These are phyloP conservation scores for Ariolimax columbianus DNA, from an alignment of 2,888 invertebrate species.

Conservation along the genomic window DNA sequence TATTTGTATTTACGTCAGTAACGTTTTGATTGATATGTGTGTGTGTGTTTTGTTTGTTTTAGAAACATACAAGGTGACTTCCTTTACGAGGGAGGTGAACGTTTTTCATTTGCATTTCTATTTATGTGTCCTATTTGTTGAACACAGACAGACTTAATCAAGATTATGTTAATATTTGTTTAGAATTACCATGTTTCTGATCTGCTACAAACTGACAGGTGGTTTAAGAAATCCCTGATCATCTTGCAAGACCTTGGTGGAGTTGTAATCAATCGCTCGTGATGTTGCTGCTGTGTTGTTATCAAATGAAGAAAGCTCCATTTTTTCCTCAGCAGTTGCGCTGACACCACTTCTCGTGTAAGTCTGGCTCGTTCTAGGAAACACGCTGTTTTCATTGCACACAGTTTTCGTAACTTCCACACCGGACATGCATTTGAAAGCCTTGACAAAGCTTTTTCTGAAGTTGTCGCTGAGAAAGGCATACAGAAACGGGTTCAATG, in stretches of 20 bases:
- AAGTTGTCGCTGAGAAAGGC: conserved; percentile 78
- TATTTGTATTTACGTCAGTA: too few relatives aligned
- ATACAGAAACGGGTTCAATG: conserved; percentile 77
- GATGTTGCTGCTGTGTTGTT: conserved; percentile 4
- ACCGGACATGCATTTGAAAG: conserved; percentile 72
- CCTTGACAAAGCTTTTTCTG: conserved; percentile 76
- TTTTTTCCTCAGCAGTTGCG: conserved; percentile 55
- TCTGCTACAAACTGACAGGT: conserved; percentile 37
- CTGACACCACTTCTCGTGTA: conserved; percentile 49
- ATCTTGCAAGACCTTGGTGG: conserved; percentile 38
- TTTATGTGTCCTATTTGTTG: too few relatives aligned
- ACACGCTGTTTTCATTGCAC: conserved; percentile 66
- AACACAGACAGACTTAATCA: too few relatives aligned
- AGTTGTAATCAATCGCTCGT: conserved; percentile 23
- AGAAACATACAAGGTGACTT: too few relatives aligned
- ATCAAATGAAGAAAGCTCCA: conserved; percentile 57
- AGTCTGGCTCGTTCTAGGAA: conserved; percentile 62
- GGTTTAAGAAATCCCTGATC: conserved; percentile 53
- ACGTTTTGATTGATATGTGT: too few relatives aligned
- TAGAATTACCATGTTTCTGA: background rate
- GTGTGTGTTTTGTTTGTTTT: too few relatives aligned
- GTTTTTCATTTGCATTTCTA: too few relatives aligned
- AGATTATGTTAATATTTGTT: too few relatives aligned
- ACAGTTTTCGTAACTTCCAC: conserved; percentile 65
- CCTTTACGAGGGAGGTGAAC: too few relatives aligned